Evolutionary conservation across 53 echinoderm and acorn worm species (phyloP), one percentile per base, ranked within the genome.

Genomic region (Glandiceps talaboti): DNA sequence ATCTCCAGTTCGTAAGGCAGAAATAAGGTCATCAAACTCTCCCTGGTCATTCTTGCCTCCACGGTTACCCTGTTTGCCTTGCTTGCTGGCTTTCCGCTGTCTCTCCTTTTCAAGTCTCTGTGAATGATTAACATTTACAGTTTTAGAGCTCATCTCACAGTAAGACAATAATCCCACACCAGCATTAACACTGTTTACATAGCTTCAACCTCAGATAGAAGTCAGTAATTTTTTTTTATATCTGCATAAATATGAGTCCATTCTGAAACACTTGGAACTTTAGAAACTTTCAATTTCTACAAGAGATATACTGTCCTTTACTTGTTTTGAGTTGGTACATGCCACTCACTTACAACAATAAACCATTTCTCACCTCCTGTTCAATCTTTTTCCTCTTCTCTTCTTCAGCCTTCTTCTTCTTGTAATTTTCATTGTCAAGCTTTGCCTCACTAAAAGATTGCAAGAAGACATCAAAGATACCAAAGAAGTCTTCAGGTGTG

Each of bases 11-110:
- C 99, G 82, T 33, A 99, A 88, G 33, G 99, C 99, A 25, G 99
- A 94, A 82, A 99, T 94, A 33, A 99, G 94, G 74, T 99, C 99
- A 33, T 99, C 99, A 85, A 99, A 99, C 75, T 99, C 99, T 1
- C 99, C 99, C 14, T 94, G 91, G 0, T 91, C 94, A n/a, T n/a
- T n/a, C 29, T 89, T 91, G 79, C 89, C 85, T 29, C 85, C 88
- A 0, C 32, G 73, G 27, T 85, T 85, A 27, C 28, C 28, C 1
- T 85, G 73, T 33, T 75, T 30, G 6, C 82, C 84, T 30, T 74
- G 75, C 26, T 76, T 76, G 64, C 64, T 75, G 30, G 79, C 75
- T 73, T 88, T 91, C 79, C 80, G 85, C 77, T 81, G 80, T 73
- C 81, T 73, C 30, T 85, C 84, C 45, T 77, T 81, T 6, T 83